Percentiles rank a stretch among this genome's conserved stretches.
Evolutionary conservation across 2,797 vertebrate genomes (phyloP).

Genomic region (Ctenopoma multispine): DNA sequence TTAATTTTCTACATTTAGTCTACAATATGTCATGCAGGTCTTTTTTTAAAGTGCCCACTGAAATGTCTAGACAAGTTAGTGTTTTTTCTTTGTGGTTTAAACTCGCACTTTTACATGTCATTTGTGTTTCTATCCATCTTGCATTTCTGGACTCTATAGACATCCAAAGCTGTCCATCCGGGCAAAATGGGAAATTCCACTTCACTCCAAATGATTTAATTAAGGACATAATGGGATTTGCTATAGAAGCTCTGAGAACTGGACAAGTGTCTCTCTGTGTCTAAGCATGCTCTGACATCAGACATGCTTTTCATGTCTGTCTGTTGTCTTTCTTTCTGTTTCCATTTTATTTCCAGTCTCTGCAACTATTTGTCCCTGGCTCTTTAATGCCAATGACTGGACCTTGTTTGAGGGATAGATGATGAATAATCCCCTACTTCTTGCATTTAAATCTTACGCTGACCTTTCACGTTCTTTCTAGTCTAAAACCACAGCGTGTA

Average conservation of each 20-base stretch:
- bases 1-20: neutral
- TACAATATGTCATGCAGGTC: neutral
- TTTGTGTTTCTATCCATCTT: constrained; percentile 34
- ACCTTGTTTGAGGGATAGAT: constrained; percentile 17
- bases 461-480: neutral
- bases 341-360: constrained; percentile 18
- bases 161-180: constrained; percentile 39
- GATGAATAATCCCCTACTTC: constrained; percentile 3
- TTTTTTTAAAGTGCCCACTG: constrained; percentile 22
- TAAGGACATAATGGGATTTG: constrained; percentile 60
- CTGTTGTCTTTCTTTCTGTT: constrained; percentile 15
- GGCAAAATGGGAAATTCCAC: constrained; percentile 71
- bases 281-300: constrained; percentile 29
- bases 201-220: constrained; percentile 68
- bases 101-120: constrained; percentile 51
- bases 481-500: neutral
- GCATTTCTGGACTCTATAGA: constrained; percentile 51
- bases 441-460: constrained; percentile 24
- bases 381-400: constrained; percentile 2
- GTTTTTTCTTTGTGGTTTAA: constrained; percentile 30
- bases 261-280: constrained; percentile 63
- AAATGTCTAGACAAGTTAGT: constrained; percentile 32
- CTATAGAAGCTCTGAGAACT: constrained; percentile 37
- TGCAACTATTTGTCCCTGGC: constrained; percentile 21
- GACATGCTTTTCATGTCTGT: constrained; percentile 33